Percentiles rank a stretch among this genome's conserved stretches.
These are phyloP conservation scores for Galaxias olidus DNA, from an alignment of 2,797 vertebrate species.

Conservation along the genomic window DNA sequence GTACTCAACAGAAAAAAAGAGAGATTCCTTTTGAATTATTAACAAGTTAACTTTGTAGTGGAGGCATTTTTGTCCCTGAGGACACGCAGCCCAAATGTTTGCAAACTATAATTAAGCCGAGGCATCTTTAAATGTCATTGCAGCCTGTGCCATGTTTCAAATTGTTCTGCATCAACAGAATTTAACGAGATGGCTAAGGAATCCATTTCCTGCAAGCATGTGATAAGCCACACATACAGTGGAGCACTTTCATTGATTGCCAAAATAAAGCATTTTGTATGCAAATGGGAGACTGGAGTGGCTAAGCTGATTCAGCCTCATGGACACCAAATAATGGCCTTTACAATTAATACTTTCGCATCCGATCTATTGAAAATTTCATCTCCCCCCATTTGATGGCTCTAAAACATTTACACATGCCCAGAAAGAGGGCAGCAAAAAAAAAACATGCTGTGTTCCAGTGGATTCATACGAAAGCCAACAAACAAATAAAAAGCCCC, in stretches of 20 bases:
- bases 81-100: conserved; percentile 99
- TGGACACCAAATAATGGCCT: conserved; percentile 88
- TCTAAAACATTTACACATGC: conserved; percentile 82
- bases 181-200: conserved; percentile 99
- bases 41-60: conserved; percentile 98
- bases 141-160: conserved; percentile 99
- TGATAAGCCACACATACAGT: conserved; percentile 99
- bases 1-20: conserved; percentile 70
- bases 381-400: conserved; percentile 79
- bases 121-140: conserved; percentile 99
- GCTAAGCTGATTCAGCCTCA: conserved; percentile 95
- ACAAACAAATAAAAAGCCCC: conserved; percentile 80
- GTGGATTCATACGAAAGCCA: conserved; percentile 83
- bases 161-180: conserved; percentile 99
- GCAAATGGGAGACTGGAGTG: conserved; percentile 99
- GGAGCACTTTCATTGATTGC: conserved; percentile 99
- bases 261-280: conserved; percentile 99
- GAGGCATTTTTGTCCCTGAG: conserved; percentile 96
- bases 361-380: conserved; percentile 84
- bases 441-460: conserved; percentile 69
- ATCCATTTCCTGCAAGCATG: conserved; percentile 97
- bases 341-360: conserved; percentile 86
- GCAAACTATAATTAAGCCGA: conserved; percentile 99
- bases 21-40: conserved; percentile 84
- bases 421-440: conserved; percentile 56